Evolutionary conservation across 2,888 invertebrate species (phyloP).

Genomic region (Neelides folsomi): DNA sequence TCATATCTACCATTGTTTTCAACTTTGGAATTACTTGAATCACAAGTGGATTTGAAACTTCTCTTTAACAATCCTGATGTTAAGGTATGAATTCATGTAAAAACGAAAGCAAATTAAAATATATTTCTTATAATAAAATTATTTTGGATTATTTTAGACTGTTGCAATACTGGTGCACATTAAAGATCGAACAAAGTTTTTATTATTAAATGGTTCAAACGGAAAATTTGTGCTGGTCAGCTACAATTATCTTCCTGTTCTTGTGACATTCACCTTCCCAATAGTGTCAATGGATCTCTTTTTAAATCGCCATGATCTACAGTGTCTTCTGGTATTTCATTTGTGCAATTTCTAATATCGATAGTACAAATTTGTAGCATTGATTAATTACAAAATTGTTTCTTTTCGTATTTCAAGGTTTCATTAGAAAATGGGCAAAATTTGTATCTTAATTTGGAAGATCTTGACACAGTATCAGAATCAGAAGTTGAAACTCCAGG

Average conservation of each 20-base stretch:
- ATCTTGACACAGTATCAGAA: slow-evolving; percentile 23
- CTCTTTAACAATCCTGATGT: no score
- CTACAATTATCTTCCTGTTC: slow-evolving; percentile 22
- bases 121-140: background rate
- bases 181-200: slow-evolving; percentile 23
- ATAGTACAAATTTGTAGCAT: no score
- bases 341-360: no score
- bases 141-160: slow-evolving; percentile 13
- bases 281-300: slow-evolving; percentile 25
- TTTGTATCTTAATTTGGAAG: slow-evolving; percentile 27
- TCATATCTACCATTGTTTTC: no score
- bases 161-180: slow-evolving; percentile 24
- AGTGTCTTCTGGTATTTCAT: slow-evolving; percentile 29
- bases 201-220: slow-evolving; percentile 26
- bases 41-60: no score
- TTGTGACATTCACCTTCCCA: slow-evolving; percentile 24
- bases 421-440: slow-evolving; percentile 30
- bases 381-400: no score
- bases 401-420: slow-evolving; percentile 13
- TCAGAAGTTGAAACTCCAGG: slow-evolving; percentile 23
- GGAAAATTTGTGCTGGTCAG: slow-evolving; percentile 26
- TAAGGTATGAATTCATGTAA: no score
- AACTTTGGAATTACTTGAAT: no score
- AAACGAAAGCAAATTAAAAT: no score
- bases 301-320: slow-evolving; percentile 24